Evolutionary conservation across 2,797 vertebrate genomes (phyloP).

Genomic region (Cyclopterus lumpus): DNA sequence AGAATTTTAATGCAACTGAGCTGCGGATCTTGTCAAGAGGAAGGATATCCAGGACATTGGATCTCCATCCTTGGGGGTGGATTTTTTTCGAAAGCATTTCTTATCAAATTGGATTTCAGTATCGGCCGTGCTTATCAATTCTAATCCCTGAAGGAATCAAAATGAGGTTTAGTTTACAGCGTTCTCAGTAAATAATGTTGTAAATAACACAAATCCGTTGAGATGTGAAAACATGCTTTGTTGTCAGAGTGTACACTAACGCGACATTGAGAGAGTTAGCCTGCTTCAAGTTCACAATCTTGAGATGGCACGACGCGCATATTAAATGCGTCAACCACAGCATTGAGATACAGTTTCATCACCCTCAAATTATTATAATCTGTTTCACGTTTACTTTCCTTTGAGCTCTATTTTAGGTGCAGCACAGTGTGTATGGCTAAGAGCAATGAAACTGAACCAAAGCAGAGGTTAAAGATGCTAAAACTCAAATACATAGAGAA

Average conservation of each 20-base stretch:
- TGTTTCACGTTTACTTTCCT: not conserved
- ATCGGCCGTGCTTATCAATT: constrained; percentile 17
- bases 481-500: not conserved
- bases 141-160: constrained; percentile 19
- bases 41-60: not conserved
- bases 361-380: not conserved
- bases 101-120: not conserved
- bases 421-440: not conserved
- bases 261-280: not conserved
- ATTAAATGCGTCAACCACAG: not conserved
- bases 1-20: constrained; percentile 9
- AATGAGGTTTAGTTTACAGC: not conserved
- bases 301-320: not conserved
- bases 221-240: not conserved
- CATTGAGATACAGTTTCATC: not conserved
- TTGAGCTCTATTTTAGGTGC: not conserved
- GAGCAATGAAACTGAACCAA: too few species aligned
- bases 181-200: not conserved
- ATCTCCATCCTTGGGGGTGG: not conserved
- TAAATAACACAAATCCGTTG: not conserved
- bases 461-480: not conserved
- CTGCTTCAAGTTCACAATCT: not conserved
- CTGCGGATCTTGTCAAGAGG: constrained; percentile 6
- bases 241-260: not conserved
- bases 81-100: not conserved